Conservation (phyloP, 2,888 invertebrate genomes). For the Xestia c-nigrum region DNA sequence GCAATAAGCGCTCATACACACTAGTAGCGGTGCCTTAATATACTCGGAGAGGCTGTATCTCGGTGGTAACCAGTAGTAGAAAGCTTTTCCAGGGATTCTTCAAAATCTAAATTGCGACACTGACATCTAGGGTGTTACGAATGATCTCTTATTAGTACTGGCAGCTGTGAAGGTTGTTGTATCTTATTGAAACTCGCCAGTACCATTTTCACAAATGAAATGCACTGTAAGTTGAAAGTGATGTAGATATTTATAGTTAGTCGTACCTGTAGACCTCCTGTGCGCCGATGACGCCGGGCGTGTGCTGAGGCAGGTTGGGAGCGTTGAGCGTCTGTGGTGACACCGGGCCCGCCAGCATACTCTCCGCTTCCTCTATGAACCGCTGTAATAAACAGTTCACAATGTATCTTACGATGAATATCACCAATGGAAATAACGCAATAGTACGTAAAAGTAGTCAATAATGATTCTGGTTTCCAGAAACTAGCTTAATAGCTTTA, state of each 20-base stretch:
- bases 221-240: neutral
- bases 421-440: neutral
- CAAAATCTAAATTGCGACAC: neutral
- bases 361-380: slow-evolving; percentile 92
- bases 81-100: neutral
- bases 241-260: neutral
- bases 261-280: slow-evolving; percentile 98
- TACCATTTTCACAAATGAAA: neutral
- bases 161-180: neutral
- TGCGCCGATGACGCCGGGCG: slow-evolving; percentile 99
- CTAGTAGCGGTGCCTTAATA: neutral
- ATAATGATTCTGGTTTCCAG: neutral
- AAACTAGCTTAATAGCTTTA: neutral
- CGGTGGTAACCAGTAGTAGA: neutral
- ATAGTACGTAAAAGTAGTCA: neutral
- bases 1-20: no score
- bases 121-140: neutral
- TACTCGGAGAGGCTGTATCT: neutral
- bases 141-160: neutral
- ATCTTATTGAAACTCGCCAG: neutral
- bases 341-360: slow-evolving; percentile 94
- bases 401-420: neutral
- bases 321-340: slow-evolving; percentile 91
- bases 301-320: slow-evolving; percentile 90
- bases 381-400: slow-evolving; percentile 19